These are phyloP conservation scores for Phocides pigmalion DNA, from an alignment of 1,140 invertebrate species.

Conservation along the genomic window DNA sequence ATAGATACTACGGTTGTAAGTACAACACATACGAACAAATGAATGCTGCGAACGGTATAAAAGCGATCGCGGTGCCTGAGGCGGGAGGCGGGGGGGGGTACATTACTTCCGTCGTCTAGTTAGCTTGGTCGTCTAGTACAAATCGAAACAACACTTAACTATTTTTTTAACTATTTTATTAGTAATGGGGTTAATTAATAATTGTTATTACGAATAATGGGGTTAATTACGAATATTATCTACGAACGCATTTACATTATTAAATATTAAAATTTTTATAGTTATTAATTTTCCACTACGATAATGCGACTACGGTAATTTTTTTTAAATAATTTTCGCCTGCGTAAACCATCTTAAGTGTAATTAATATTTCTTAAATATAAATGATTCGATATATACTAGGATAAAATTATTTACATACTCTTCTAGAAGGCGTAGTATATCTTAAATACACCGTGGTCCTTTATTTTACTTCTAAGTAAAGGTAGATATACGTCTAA, in stretches of 20 bases:
- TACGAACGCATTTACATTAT: slow-evolving; percentile 34
- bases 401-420: slow-evolving; percentile 42
- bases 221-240: slow-evolving; percentile 33
- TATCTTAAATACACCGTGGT: slow-evolving; percentile 56
- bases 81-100: no score
- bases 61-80: no score
- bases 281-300: slow-evolving; percentile 19
- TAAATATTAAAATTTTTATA: slow-evolving; percentile 21
- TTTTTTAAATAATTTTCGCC: slow-evolving; percentile 10
- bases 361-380: slow-evolving; percentile 30
- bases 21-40: no score
- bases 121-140: no score
- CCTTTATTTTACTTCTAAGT: slow-evolving; percentile 58
- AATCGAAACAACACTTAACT: no score
- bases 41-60: no score
- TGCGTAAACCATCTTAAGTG: slow-evolving; percentile 5
- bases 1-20: no score
- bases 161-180: no score
- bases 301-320: slow-evolving; percentile 12
- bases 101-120: no score
- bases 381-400: slow-evolving; percentile 38
- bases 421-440: slow-evolving; percentile 60
- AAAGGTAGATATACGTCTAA: slow-evolving; percentile 37
- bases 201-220: slow-evolving; percentile 36
- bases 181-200: slow-evolving; percentile 33